Base-by-base conservation (phyloP, 2,113 vertebrate species). In the Ameiurus melas region DNA sequence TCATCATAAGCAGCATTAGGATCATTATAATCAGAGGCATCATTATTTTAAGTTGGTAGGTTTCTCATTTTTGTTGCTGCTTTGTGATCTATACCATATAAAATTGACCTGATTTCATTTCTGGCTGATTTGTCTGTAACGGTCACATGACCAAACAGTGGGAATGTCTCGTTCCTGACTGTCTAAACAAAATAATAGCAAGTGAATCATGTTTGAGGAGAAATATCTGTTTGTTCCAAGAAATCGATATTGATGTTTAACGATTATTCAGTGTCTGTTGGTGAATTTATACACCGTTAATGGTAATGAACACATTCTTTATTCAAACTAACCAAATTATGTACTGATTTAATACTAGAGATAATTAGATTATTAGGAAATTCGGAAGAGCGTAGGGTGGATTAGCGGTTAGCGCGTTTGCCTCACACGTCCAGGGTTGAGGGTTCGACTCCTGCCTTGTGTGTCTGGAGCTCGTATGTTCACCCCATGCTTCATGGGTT, bases 91-190 rank as follows among this genome's bases (percentile, higher is more conserved):
- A n/a, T 20, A 47, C 57, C 2, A 22, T 20, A 60, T 81, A 5
- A 60, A 60, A 9, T 12, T 36, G 62, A 84, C 13, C 8, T 79
- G 73, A 16, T 91, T 75, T 84, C 20, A 43, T 79, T 57, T 43
- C 43, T 27, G n/a, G 27, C n/a, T 25, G 47, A 25, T 64, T 85
- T 80, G 12, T 39, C 53, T 47, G 13, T 81, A 66, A 53, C 68
- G 16, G 82, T 60, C 53, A 62, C 19, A 62, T 16, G 30, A 73
- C 33, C 19, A 43, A 68, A 70, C 14, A 70, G 5, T 16, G n/a
- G 12, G 27, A 68, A 30, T 16, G 66, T 68, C n/a, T n/a, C 9
- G 8, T 68, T 64, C 20, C 22, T 64, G 62, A 64, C n/a, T 30
- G 66, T n/a, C 2, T 12, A 66, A n/a, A 62, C 10, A 66, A 66